Percentiles rank a stretch among this genome's conserved stretches.
Evolutionary conservation across 53 echinoderm and acorn worm genomes (phyloP).

Genomic region (Arbacia lixula): DNA sequence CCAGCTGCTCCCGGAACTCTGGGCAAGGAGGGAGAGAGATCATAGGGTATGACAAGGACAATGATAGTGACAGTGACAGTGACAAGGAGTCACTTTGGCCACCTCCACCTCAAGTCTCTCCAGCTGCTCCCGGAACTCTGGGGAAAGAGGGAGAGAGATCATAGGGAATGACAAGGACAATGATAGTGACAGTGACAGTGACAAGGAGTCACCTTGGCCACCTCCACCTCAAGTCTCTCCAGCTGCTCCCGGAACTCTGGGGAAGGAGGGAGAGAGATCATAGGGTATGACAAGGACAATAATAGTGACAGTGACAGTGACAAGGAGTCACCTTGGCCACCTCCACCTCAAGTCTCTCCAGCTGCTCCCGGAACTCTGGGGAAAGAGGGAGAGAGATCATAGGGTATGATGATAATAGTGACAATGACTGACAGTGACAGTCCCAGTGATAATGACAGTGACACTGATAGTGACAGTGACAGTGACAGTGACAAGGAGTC

Average conservation of each 20-base stretch:
- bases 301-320: too few species aligned
- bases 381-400: conserved; percentile 9
- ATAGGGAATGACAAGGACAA: too few species aligned
- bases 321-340: conserved; percentile 80
- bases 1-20: conserved; percentile 94
- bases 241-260: conserved; percentile 96
- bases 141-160: too few species aligned
- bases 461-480: not conserved
- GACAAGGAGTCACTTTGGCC: conserved; percentile 79
- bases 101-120: conserved; percentile 71
- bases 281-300: too few species aligned
- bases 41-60: too few species aligned
- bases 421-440: too few species aligned
- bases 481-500: not conserved
- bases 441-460: not conserved
- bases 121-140: conserved; percentile 92
- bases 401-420: too few species aligned
- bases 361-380: conserved; percentile 93
- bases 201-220: conserved; percentile 80
- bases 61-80: too few species aligned
- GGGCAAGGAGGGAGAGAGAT: too few species aligned
- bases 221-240: conserved; percentile 77
- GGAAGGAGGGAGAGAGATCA: conserved; percentile 3
- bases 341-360: conserved; percentile 80
- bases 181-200: too few species aligned